phyloP scores from a whole-genome alignment of 2,888 invertebrate species.

The Sipha maydis region DNA sequence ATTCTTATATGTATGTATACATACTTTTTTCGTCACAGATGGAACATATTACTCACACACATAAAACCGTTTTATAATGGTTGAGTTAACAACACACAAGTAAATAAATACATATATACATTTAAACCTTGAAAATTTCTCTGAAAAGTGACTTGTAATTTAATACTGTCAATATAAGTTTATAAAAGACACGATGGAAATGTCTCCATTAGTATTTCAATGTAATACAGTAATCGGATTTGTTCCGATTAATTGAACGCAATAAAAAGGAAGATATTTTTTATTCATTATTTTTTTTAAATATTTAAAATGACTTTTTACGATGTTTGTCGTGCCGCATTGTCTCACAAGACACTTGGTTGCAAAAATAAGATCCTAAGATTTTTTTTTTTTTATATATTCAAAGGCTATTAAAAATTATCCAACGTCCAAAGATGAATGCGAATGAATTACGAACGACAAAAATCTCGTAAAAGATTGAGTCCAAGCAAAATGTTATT shows the following conservation, averaged over 20 bases:
- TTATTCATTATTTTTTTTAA: not conserved
- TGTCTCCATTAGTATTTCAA: constrained; percentile 35
- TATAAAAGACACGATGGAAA: constrained; percentile 25
- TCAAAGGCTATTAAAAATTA: not conserved
- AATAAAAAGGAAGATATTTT: not conserved
- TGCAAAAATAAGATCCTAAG: not conserved
- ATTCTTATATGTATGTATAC: not conserved
- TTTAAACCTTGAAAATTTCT: not conserved
- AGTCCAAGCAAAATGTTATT: not conserved
- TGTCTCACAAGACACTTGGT: not conserved
- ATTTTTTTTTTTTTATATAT: not conserved
- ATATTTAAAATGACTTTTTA: not conserved
- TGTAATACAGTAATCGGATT: constrained; percentile 38
- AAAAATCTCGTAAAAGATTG: not conserved
- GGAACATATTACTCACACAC: not conserved
- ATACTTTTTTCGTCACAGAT: not conserved
- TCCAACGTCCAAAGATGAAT: not conserved
- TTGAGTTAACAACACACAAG: not conserved
- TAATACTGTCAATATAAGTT: constrained; percentile 25
- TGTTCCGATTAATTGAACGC: constrained; percentile 42
- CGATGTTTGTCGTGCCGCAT: not conserved
- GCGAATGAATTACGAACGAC: not conserved
- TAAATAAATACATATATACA: not conserved
- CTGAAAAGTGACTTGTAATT: constrained; percentile 34
- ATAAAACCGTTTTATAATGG: not conserved